Conservation (phyloP, 1,140 invertebrate species). For the Apis dorsata region DNA sequence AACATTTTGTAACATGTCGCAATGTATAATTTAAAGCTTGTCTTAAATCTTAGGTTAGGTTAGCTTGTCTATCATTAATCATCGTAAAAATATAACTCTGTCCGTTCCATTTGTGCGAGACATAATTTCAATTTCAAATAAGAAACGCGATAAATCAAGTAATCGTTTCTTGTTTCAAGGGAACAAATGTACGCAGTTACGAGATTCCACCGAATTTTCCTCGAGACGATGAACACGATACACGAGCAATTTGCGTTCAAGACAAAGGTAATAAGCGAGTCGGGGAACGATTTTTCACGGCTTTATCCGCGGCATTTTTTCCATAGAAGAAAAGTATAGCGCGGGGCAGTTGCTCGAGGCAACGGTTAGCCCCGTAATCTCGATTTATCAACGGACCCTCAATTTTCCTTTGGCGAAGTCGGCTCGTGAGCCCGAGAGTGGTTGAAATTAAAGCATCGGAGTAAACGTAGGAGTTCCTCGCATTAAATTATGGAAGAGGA, state of each 20-base stretch:
- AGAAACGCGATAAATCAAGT: no score
- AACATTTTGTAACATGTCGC: no score
- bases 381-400: conserved; percentile 27
- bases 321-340: background rate
- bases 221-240: background rate
- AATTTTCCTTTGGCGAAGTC: conserved; percentile 17
- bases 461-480: conserved; percentile 31
- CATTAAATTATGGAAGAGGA: conserved; percentile 40
- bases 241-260: background rate
- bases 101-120: no score
- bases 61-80: no score
- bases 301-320: conserved; percentile 4
- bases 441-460: conserved; percentile 38
- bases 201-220: background rate
- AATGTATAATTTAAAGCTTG: no score
- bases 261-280: background rate
- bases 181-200: background rate
- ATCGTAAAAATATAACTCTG: no score
- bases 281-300: background rate
- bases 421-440: background rate
- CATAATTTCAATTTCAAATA: no score
- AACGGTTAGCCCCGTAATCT: conserved; percentile 19
- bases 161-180: no score
- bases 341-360: background rate
- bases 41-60: no score